These are phyloP conservation scores for Fregata magnificens DNA, from an alignment of 2,113 vertebrate genomes.

Conservation along the genomic window DNA sequence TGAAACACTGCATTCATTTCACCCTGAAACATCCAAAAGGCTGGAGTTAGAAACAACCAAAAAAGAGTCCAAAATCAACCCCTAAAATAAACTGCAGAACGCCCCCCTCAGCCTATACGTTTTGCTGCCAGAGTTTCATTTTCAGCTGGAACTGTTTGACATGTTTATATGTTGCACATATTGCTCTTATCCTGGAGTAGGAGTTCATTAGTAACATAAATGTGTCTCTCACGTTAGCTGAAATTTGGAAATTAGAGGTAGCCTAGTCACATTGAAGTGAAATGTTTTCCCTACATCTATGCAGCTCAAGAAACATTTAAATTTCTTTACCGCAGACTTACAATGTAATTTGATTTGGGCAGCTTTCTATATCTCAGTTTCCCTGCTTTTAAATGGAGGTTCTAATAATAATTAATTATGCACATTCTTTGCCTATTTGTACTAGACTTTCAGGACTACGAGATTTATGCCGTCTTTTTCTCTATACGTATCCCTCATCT, in stretches of 20 bases:
- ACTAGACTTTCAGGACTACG: neutral
- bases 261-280: neutral
- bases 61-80: neutral
- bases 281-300: neutral
- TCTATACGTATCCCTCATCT: neutral
- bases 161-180: neutral
- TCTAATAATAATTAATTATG: neutral
- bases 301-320: neutral
- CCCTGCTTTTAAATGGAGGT: neutral
- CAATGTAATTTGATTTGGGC: neutral
- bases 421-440: neutral
- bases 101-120: accelerated
- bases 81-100: neutral
- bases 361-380: neutral
- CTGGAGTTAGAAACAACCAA: neutral
- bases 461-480: neutral
- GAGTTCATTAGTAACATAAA: neutral
- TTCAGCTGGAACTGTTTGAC: neutral
- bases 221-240: neutral
- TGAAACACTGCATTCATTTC: neutral
- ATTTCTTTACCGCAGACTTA: neutral
- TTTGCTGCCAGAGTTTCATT: neutral
- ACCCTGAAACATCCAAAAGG: neutral
- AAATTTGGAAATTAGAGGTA: neutral
- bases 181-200: neutral